phyloP scores from a whole-genome alignment of 2,797 vertebrate species.

The Danio jaintianensis region DNA sequence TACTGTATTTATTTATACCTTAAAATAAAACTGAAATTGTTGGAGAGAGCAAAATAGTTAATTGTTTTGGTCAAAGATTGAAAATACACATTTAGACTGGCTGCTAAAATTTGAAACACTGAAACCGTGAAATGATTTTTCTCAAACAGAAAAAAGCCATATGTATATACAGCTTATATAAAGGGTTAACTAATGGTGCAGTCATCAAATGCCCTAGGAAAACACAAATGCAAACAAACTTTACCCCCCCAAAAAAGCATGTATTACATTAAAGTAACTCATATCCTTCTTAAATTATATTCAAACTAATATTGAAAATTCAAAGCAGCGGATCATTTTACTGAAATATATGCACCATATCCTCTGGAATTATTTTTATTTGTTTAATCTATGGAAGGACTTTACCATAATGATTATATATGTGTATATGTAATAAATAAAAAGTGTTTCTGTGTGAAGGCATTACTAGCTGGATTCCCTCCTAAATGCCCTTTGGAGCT shows the following conservation, averaged over 20 bases:
- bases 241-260: background rate
- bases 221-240: background rate
- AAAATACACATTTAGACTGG: constrained; percentile 43
- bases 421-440: background rate
- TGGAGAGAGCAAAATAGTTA: constrained; percentile 28
- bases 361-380: background rate
- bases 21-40: background rate
- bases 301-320: background rate
- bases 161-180: background rate
- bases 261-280: background rate
- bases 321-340: background rate
- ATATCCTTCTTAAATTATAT: background rate
- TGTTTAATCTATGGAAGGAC: background rate
- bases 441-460: constrained; percentile 7
- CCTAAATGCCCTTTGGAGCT: background rate
- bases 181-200: background rate
- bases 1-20: background rate
- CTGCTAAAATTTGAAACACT: background rate
- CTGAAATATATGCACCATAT: background rate
- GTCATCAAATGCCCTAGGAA: background rate
- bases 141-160: background rate
- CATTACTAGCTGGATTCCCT: background rate
- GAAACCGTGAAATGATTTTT: background rate
- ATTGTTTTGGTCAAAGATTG: constrained; percentile 18
- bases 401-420: background rate